A percentile compares a stretch with the other conserved stretches of the same genome.
Evolutionary conservation across 1,140 invertebrate genomes (phyloP).

Genomic region (Sminthurides bifidus): DNA sequence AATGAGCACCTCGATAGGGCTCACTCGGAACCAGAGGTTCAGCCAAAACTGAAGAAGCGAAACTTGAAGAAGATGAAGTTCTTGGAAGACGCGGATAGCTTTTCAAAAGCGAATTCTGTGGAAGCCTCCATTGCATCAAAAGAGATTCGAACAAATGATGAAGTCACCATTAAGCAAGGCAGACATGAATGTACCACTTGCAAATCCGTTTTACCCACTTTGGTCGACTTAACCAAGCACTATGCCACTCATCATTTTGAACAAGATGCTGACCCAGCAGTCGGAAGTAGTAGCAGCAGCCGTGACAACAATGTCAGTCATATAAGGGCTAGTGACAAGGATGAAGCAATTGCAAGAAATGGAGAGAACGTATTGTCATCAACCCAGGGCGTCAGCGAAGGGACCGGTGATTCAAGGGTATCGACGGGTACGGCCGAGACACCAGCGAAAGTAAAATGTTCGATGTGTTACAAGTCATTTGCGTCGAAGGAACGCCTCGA

Average conservation of each 20-base stretch:
- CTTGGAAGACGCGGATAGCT: neutral
- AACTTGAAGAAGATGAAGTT: neutral
- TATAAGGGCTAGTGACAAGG: too few species aligned
- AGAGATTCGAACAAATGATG: neutral
- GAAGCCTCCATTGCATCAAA: neutral
- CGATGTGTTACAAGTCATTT: constrained; percentile 55
- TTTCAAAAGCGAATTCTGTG: neutral
- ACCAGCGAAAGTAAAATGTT: constrained; percentile 43
- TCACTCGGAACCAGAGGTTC: constrained; percentile 16
- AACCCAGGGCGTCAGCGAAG: too few species aligned
- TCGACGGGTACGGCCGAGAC: neutral
- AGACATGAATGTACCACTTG: neutral
- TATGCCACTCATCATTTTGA: neutral
- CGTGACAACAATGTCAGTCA: too few species aligned
- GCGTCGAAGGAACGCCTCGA: constrained; percentile 49
- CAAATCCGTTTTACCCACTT: neutral
- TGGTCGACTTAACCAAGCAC: neutral
- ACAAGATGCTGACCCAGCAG: neutral
- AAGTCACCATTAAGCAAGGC: neutral
- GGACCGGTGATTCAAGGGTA: neutral
- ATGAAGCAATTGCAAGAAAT: neutral
- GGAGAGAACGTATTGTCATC: neutral
- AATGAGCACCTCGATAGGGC: constrained; percentile 20
- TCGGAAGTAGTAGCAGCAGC: neutral
- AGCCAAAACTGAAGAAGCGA: constrained; percentile 26